Evolutionary conservation across 1,140 invertebrate genomes (phyloP).

Genomic region (Eumaeus atala): DNA sequence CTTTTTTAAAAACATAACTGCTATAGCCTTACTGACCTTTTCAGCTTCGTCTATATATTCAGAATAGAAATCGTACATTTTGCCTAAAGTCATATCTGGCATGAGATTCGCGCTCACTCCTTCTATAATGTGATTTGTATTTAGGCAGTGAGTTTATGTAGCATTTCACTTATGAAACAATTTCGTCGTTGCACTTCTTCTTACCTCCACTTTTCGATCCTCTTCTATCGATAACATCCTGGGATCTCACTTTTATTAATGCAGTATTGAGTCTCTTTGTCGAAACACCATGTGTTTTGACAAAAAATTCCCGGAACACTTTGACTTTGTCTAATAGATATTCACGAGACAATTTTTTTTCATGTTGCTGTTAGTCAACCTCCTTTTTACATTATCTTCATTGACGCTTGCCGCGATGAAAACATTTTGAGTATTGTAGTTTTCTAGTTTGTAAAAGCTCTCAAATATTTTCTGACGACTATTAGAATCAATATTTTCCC

Average conservation of each 20-base stretch:
- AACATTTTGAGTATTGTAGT: too few species aligned
- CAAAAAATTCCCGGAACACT: constrained; percentile 12
- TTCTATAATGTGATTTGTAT: constrained; percentile 14
- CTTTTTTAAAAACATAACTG: too few species aligned
- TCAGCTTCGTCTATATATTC: constrained; percentile 11
- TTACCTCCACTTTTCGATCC: constrained; percentile 15
- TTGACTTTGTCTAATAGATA: constrained; percentile 6
- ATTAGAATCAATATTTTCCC: not conserved
- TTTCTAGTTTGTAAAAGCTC: too few species aligned
- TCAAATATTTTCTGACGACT: too few species aligned
- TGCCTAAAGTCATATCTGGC: constrained; percentile 19
- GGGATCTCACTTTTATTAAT: constrained; percentile 13
- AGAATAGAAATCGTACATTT: constrained; percentile 17
- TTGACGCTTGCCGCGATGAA: not conserved
- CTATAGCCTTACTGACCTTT: constrained; percentile 9
- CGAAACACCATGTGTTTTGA: constrained; percentile 15
- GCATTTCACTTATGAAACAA: constrained; percentile 12
- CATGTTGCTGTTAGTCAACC: constrained; percentile 13
- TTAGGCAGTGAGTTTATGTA: constrained; percentile 15
- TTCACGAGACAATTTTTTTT: constrained; percentile 7
- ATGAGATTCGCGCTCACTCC: constrained; percentile 13
- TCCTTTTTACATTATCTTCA: constrained; percentile 12
- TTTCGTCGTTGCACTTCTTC: constrained; percentile 14
- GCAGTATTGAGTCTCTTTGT: constrained; percentile 12
- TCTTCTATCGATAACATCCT: constrained; percentile 15